Percentiles rank a stretch among this genome's conserved stretches.
Conservation (phyloP, 2,113 vertebrate genomes). For the Ondatra zibethicus region DNA sequence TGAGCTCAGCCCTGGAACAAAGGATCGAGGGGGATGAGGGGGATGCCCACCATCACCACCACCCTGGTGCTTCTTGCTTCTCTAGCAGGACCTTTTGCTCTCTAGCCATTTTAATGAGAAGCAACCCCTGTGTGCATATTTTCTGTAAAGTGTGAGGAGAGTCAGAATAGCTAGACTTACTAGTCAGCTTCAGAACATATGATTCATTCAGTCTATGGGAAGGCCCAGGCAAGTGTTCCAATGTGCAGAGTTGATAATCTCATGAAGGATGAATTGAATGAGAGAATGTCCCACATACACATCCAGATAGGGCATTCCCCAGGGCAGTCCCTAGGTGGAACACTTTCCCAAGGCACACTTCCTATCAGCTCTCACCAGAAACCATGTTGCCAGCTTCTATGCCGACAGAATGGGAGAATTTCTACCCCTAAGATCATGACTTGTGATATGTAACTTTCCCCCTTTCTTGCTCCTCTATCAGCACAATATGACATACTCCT, state of each 20-base stretch:
- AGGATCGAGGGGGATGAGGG: neutral
- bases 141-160: neutral
- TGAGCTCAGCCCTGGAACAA: neutral
- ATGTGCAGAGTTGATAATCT: constrained; percentile 35
- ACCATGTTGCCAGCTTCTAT: neutral
- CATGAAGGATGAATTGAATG: constrained; percentile 41
- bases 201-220: constrained; percentile 5
- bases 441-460: constrained; percentile 12
- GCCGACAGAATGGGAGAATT: constrained; percentile 3
- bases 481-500: neutral
- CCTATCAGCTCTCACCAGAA: neutral
- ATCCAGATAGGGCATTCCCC: constrained; percentile 62
- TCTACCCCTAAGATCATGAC: neutral
- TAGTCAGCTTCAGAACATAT: neutral
- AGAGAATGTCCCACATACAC: constrained; percentile 4
- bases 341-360: constrained; percentile 49
- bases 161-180: constrained; percentile 46
- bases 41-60: neutral
- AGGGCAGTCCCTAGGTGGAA: constrained; percentile 54
- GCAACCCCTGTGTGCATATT: neutral
- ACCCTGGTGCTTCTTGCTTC: neutral
- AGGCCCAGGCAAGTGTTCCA: constrained; percentile 61
- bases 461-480: neutral
- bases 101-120: neutral
- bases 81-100: neutral